Percentiles rank a stretch among this genome's conserved stretches.
Conservation (phyloP, 2,888 invertebrate species). For the Ptycholaimellus sp. region DNA sequence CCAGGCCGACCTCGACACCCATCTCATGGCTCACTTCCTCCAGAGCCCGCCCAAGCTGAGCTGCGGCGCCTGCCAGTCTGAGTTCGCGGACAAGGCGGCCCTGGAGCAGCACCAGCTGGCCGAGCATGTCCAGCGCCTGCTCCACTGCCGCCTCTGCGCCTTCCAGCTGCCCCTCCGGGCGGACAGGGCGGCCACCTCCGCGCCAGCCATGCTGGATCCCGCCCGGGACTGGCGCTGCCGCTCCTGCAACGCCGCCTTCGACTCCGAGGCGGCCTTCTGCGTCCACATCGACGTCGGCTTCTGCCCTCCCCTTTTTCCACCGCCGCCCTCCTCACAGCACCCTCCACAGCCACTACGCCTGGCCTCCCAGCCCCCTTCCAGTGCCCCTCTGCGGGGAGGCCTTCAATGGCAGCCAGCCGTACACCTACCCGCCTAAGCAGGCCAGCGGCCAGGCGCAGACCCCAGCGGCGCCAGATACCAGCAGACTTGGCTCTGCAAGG, state of each 20-base stretch:
- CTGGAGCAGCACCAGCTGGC: neutral
- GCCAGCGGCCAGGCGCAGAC: constrained; percentile 1
- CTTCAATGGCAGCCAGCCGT: constrained; percentile 36
- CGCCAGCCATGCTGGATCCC: constrained; percentile 61
- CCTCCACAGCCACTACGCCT: too few species aligned
- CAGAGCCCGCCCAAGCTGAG: too few species aligned
- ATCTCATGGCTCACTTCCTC: constrained; percentile 52
- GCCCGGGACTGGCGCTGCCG: constrained; percentile 58
- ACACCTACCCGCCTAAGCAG: neutral
- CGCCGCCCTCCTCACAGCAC: too few species aligned
- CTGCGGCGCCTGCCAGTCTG: too few species aligned
- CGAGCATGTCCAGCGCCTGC: neutral
- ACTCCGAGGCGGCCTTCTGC: constrained; percentile 36
- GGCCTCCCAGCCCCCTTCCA: constrained; percentile 37
- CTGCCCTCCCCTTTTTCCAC: too few species aligned
- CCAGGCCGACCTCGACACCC: constrained; percentile 43
- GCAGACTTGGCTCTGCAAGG: too few species aligned
- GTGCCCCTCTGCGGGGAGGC: constrained; percentile 58
- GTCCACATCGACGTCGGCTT: constrained; percentile 43
- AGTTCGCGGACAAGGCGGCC: neutral
- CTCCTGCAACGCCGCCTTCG: constrained; percentile 42
- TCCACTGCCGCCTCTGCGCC: neutral
- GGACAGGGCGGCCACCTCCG: constrained; percentile 23
- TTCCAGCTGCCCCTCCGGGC: too few species aligned
- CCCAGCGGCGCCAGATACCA: too few species aligned